Conservation (phyloP, 2,113 vertebrate species). For the Ameiurus melas region DNA sequence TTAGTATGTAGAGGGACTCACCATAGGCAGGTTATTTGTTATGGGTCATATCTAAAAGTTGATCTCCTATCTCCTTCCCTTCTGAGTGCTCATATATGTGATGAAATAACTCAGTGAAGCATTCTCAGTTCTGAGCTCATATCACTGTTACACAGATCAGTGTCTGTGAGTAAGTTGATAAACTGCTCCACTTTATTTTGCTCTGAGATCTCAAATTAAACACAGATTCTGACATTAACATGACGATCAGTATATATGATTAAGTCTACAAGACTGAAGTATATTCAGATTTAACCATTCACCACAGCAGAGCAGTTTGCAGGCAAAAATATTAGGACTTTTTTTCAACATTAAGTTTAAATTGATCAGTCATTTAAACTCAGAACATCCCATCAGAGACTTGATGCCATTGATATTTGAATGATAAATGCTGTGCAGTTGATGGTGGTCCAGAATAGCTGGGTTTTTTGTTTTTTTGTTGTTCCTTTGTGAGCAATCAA, state of each 20-base stretch:
- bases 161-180: too few relatives aligned
- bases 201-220: neutral
- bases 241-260: slow-evolving; percentile 34
- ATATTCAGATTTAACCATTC: neutral
- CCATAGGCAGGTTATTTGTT: too few relatives aligned
- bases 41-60: too few relatives aligned
- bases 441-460: neutral
- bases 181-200: too few relatives aligned
- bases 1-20: neutral
- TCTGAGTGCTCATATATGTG: too few relatives aligned
- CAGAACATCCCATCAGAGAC: neutral
- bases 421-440: neutral
- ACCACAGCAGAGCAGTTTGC: neutral
- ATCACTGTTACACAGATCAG: too few relatives aligned
- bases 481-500: neutral
- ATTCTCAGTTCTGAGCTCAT: too few relatives aligned
- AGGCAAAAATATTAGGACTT: neutral
- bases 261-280: neutral
- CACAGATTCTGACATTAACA: neutral
- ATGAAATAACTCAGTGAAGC: too few relatives aligned
- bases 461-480: neutral
- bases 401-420: neutral
- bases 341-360: neutral
- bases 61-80: too few relatives aligned
- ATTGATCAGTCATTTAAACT: neutral